Evolutionary conservation across 2,888 invertebrate genomes (phyloP), one percentile per base, ranked within the genome.

Genomic region (Aphodius sticticus): DNA sequence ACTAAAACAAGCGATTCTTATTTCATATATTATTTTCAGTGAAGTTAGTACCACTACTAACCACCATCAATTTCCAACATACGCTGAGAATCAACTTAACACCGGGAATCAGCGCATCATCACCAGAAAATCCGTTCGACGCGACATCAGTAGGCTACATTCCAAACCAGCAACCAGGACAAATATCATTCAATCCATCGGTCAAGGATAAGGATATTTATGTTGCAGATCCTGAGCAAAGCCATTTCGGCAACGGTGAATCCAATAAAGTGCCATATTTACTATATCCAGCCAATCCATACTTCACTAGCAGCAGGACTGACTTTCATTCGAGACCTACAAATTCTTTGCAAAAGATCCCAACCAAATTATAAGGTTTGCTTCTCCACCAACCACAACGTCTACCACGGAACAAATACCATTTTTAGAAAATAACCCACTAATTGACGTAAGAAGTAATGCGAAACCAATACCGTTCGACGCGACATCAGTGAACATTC

Each of bases 1-100:
- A n/a, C n/a, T n/a, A n/a, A n/a, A 26, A 26, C 26, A 1, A 26
- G 3, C 3, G 26, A 26, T 26, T 3, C 26, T 26, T 26, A 26
- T 70, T 14, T 26, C n/a, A 1, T 70, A 3, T 70, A 15, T 80
- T 79, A 82, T 81, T 82, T 82, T 86, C 87, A 69, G 87, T 87
- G 76, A 85, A 86, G 77, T 88, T 88, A 79, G 88, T 91, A 2
- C 84, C 85, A 37, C 82, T 87, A 9, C 78, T 88, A 76, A 91
- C 91, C 6, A 90, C 90, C 0, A 88, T 91, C 53, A 90, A 89
- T 78, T 88, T 92, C 0, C 90, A 91, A 80, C 91, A 92, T 85
- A 90, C 88, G 69, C 85, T 92, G n/a, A 90, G 86, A 83, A 84
- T 90, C 5, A 88, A 86, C 76, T 82, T 86, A 6, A 69, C 69